phyloP scores from a whole-genome alignment of 1,140 invertebrate species.

The Platorchestia sp. region DNA sequence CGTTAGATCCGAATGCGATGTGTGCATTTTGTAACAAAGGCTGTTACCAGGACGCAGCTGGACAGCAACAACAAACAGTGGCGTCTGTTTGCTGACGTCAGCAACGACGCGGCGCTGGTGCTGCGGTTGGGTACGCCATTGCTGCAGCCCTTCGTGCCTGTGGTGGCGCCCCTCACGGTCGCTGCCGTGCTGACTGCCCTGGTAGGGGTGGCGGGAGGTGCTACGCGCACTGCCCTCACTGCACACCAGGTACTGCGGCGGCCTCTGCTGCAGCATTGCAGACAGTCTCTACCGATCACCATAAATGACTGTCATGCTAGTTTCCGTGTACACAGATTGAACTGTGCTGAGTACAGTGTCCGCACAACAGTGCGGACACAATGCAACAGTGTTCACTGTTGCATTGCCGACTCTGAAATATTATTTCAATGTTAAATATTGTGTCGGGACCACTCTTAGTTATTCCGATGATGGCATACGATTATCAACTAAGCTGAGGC shows the following conservation, averaged over 20 bases:
- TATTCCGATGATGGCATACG: no score
- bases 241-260: constrained; percentile 81
- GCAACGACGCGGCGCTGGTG: constrained; percentile 91
- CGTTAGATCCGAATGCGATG: no score
- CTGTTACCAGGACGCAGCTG: constrained; percentile 77
- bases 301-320: no score
- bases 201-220: constrained; percentile 90
- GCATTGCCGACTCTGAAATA: no score
- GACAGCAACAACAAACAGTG: constrained; percentile 87
- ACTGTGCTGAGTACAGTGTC: no score
- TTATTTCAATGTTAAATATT: no score
- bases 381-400: no score
- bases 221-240: constrained; percentile 91
- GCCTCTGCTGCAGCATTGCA: background rate
- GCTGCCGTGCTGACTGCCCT: constrained; percentile 71
- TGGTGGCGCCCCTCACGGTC: constrained; percentile 69
- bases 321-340: no score
- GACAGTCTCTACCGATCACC: no score
- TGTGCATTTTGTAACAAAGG: background rate
- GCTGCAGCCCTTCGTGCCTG: constrained; percentile 72
- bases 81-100: constrained; percentile 93
- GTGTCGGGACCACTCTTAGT: no score
- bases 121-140: constrained; percentile 82
- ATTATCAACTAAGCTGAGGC: no score
- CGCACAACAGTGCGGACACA: no score